Evolutionary conservation across 1,140 invertebrate genomes (phyloP), one percentile per base, ranked within the genome.

Genomic region (Drosophila tani): DNA sequence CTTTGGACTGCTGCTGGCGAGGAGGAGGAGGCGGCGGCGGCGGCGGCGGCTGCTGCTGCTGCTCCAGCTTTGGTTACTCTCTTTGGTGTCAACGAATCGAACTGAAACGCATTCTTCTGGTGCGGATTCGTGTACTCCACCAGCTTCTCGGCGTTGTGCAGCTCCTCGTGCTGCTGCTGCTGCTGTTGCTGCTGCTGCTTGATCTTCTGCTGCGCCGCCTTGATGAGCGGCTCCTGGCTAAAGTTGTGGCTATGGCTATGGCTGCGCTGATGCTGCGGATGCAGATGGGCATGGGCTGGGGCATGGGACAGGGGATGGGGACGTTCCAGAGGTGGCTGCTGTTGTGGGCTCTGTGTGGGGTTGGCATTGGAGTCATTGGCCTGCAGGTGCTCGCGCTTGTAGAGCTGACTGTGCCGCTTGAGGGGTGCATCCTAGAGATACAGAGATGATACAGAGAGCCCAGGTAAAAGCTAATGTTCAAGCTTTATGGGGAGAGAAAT

Each of bases 71-170:
- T 83, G 65, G 81, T 84, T 63, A 88, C 81, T 79, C 91, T 87
- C 70, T 93, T 92, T 78, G 92, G 91, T 81, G 92, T 93, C 7
- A 93, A 79, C 71, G 92, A 91, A 80, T 93, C 92, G 35, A 93
- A 93, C 81, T 93, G 92, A 68, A 93, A 93, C 57, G 84, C 87
- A 71, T 87, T 93, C 76, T 91, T 92, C 60, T 92, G 91, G 65
- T 91, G 87, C 50, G 91, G 91, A 82, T 87, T 90, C 64, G 82
- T 80, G 58, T 82, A 82, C 78, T 93, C 92, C 41, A 93, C 91
- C 32, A 93, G 68, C 71, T 91, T 93, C 76, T 93, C 92, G 24
- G 92, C 92, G 59, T 93, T 93, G 62, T 93, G 92, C 60, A 92
- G 49, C 27, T 92, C 91, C 53, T 90, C 78, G 43, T 88, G 81